Base-by-base conservation (phyloP, 2,888 invertebrate species). In the Agrochola lychnidis region DNA sequence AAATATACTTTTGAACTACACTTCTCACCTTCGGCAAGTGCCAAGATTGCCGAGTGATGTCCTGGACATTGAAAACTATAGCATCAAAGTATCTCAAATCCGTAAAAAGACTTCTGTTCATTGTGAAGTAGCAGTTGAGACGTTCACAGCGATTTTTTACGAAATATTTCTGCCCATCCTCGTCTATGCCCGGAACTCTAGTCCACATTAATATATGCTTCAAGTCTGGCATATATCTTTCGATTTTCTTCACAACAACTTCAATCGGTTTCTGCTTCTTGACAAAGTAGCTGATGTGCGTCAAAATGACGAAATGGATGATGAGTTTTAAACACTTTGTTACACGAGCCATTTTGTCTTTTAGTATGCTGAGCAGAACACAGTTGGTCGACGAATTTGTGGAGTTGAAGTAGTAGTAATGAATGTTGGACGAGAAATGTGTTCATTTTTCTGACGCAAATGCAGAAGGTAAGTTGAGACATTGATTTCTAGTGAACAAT, bases 121-220 rank as follows among this genome's bases (percentile, higher is more conserved):
- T 89, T 0, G 95, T 95, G 0, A 96, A 85, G 84, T 93, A 95
- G 79, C 96, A 96, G 81, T 95, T 96, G 1, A 88, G 81, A 40
- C 86, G 67, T 2, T 76, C 59, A 78, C 96, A 96, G 4, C 89
- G 90, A 25, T 88, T 81, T 0, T 87, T 82, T 3, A 92, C 75
- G 61, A 96, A 92, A 69, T 91, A 83, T 12, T 62, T 84, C 76
- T 95, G 94, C 0, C 95, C 93, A 22, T 92, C 89, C 1, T 84
- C 82, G 4, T 87, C 77, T 4, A 94, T 30, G 0, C 89, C 91
- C 4, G 89, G 84, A 10, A 95, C 80, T 51, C 89, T 84, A 0
- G 91, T 93, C 96, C 96, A 96, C 19, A 95, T 84, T 5, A 96
- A 83, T 67, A 96, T 88, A 76, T 96, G 90, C 76, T 92, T 95